Evolutionary conservation across 1,140 invertebrate genomes (phyloP).

Genomic region (Diorhabda carinulata): DNA sequence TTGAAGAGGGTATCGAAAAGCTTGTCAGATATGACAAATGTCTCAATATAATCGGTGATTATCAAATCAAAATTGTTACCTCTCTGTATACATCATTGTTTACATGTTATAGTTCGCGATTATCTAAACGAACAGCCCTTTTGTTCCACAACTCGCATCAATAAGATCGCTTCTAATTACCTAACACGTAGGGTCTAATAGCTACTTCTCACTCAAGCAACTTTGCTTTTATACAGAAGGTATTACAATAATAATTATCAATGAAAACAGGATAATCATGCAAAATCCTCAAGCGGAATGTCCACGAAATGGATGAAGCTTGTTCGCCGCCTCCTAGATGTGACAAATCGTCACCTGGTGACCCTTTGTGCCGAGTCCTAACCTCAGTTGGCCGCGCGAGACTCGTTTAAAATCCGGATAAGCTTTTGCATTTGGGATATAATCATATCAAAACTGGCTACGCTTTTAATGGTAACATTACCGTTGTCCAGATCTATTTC

Average conservation of each 20-base stretch:
- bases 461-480: slow-evolving; percentile 23
- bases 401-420: slow-evolving; percentile 34
- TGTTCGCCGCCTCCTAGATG: slow-evolving; percentile 44
- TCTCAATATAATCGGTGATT: too few relatives aligned
- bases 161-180: background rate
- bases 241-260: slow-evolving; percentile 28
- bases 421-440: slow-evolving; percentile 33
- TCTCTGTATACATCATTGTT: too few relatives aligned
- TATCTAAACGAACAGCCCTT: background rate
- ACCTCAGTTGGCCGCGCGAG: slow-evolving; percentile 36
- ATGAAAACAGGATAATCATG: slow-evolving; percentile 26
- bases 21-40: too few relatives aligned
- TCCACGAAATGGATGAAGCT: slow-evolving; percentile 42
- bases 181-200: background rate
- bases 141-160: background rate
- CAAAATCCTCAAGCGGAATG: slow-evolving; percentile 30
- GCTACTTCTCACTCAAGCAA: background rate
- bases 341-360: slow-evolving; percentile 47
- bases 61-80: too few relatives aligned
- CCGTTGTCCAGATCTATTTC: slow-evolving; percentile 11
- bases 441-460: slow-evolving; percentile 34
- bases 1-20: too few relatives aligned
- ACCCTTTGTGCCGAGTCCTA: slow-evolving; percentile 37
- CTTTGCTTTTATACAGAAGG: slow-evolving; percentile 5
- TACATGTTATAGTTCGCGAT: too few relatives aligned